Percentiles rank a stretch among this genome's conserved stretches.
Evolutionary conservation across 2,888 invertebrate genomes (phyloP).

Genomic region (Lymantria dispar): DNA sequence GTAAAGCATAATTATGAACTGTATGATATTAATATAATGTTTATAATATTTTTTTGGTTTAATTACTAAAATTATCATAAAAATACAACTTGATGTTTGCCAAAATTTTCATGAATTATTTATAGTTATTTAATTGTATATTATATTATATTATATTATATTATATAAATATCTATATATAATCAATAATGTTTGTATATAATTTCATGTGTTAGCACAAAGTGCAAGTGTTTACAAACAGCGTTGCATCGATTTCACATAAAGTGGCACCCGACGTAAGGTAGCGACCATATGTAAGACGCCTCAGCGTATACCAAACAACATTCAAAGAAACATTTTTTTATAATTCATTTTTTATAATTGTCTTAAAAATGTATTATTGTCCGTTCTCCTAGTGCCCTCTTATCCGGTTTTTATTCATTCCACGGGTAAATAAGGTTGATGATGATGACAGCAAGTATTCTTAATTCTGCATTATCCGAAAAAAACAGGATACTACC

Average conservation of each 20-base stretch:
- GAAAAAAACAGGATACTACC: too few relatives aligned
- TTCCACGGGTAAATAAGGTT: too few relatives aligned
- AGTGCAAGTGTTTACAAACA: conserved; percentile 79
- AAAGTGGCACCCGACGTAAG: conserved; percentile 51
- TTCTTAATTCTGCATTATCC: too few relatives aligned
- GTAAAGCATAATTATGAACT: not conserved
- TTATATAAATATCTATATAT: not conserved
- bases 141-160: not conserved
- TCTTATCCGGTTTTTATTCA: too few relatives aligned
- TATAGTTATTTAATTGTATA: not conserved
- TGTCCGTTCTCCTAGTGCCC: too few relatives aligned
- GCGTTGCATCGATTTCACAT: conserved; percentile 80
- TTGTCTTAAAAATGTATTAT: too few relatives aligned
- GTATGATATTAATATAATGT: not conserved
- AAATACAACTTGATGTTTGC: conserved; percentile 46
- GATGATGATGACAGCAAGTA: too few relatives aligned
- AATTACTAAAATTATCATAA: not conserved
- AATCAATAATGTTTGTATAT: not conserved
- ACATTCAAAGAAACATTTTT: too few relatives aligned
- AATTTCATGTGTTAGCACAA: conserved; percentile 10
- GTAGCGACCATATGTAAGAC: conserved; percentile 17
- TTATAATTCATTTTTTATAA: too few relatives aligned
- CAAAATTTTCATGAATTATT: not conserved
- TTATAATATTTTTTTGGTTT: not conserved
- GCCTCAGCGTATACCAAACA: conserved; percentile 9